Base-by-base conservation (phyloP, 1,140 invertebrate species). In the Carposina sasakii region DNA sequence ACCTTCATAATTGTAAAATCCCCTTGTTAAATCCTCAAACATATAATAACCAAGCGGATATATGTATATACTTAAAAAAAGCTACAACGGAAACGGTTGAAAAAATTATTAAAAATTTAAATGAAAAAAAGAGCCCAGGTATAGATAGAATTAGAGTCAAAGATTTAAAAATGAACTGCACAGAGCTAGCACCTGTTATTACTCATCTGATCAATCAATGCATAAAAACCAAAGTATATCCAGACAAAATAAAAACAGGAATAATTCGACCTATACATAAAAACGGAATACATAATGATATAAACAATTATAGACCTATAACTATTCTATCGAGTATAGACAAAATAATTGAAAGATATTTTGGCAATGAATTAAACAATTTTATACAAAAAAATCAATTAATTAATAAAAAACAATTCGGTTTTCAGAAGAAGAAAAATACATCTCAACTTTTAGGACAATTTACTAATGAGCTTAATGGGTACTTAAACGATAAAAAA, bases 171-270 rank as follows among this genome's bases (percentile, higher is more conserved):
- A 9, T 9, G 13, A 41, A 23, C 6, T 23, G 24, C 22, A 10
- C 39, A 41, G 20, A 41, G 24, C 22, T 41, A 4, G 24, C 39
- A 23, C 39, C 39, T 15, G 21, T 24, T 3, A 41, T 41, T 10
- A 41, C 39, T 13, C 39, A 41, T 24, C 21, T 41, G n/a, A 41
- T 41, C 15, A 41, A 41, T 13, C 24, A 2, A 2, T 41, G 39
- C 24, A 22, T 41, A 5, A 8, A 20, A 4, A 24, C 39, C 2
- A 23, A 20, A 20, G 22, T 16, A 41, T 41, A 24, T 16, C 39
- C 39, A 2, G 39, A 41, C 13, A 22, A 41, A 22, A 8, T 41
- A 23, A 41, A 37, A 19, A 37, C 34, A 3, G 34, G 34, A 3
- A 37, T 37, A 2, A 37, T 37, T n/a, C n/a, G n/a, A n/a, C n/a